Conservation (phyloP, 2,888 invertebrate species). For the Caenorhabditis japonica region DNA sequence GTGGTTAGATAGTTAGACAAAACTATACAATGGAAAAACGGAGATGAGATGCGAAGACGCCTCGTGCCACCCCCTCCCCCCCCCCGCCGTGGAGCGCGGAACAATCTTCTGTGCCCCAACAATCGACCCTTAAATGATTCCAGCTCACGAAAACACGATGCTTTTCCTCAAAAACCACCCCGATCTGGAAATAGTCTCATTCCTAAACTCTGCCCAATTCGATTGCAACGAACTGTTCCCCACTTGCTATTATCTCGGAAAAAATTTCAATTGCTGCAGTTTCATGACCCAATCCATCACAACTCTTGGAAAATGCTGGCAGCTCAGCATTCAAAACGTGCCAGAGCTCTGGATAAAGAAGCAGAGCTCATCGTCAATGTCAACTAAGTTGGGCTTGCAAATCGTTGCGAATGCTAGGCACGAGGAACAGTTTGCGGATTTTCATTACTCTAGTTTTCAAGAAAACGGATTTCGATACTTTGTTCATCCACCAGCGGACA, state of each 20-base stretch:
- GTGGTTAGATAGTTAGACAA: too few relatives aligned
- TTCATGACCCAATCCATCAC: constrained; percentile 66
- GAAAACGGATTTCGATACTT: constrained; percentile 73
- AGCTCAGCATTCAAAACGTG: constrained; percentile 56
- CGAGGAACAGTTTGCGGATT: constrained; percentile 60
- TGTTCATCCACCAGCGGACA: constrained; percentile 63
- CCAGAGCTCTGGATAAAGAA: constrained; percentile 61
- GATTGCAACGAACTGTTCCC: constrained; percentile 64
- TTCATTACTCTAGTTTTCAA: constrained; percentile 62
- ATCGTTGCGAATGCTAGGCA: constrained; percentile 64
- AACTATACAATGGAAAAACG: too few relatives aligned
- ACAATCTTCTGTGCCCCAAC: too few relatives aligned
- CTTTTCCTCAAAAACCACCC: constrained; percentile 43
- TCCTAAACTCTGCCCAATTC: constrained; percentile 59
- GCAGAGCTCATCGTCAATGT: constrained; percentile 62
- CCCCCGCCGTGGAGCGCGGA: too few relatives aligned
- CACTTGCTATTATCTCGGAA: constrained; percentile 63
- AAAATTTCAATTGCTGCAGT: constrained; percentile 63
- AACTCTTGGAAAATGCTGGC: constrained; percentile 69
- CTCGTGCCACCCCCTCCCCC: too few relatives aligned
- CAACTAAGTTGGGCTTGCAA: constrained; percentile 49
- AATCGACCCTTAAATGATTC: too few relatives aligned
- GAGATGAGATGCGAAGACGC: too few relatives aligned
- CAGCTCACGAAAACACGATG: constrained; percentile 24
- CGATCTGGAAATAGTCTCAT: constrained; percentile 40